phyloP scores from a whole-genome alignment of 2,113 vertebrate genomes.

The Ellobius talpinus region DNA sequence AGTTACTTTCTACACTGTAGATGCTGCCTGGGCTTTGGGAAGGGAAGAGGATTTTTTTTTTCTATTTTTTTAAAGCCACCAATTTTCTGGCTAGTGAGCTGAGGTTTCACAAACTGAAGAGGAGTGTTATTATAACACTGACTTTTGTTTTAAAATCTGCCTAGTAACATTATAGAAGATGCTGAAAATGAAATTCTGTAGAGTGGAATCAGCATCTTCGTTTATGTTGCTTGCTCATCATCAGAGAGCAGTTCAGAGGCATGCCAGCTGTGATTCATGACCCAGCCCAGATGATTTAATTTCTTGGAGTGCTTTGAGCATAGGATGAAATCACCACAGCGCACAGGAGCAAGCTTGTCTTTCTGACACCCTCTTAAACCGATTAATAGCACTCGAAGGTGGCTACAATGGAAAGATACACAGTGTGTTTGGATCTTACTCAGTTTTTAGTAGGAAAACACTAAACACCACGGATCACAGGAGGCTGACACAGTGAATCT shows the following conservation, averaged over 20 bases:
- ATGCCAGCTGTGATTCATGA: slow-evolving; percentile 46
- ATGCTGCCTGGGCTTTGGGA: slow-evolving; percentile 18
- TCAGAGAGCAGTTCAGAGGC: slow-evolving; percentile 32
- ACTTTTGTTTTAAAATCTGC: slow-evolving; percentile 27
- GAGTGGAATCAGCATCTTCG: neutral
- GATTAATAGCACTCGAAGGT: slow-evolving; percentile 29
- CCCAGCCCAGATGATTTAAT: slow-evolving; percentile 66
- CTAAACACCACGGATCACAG: neutral
- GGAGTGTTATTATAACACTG: neutral
- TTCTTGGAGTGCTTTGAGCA: slow-evolving; percentile 61
- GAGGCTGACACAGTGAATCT: neutral
- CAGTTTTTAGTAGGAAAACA: neutral
- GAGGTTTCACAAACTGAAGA: slow-evolving; percentile 14
- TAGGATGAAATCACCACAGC: slow-evolving; percentile 60
- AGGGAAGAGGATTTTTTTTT: neutral
- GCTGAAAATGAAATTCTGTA: slow-evolving; percentile 15
- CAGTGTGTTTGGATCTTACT: neutral
- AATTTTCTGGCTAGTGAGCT: neutral
- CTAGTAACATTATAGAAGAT: neutral
- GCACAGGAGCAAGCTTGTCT: slow-evolving; percentile 40
- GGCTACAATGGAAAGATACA: neutral
- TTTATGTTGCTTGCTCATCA: slow-evolving; percentile 50
- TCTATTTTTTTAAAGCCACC: neutral
- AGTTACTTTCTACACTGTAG: neutral
- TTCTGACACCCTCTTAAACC: slow-evolving; percentile 29